Evolutionary conservation across 2,888 invertebrate species (phyloP).

Genomic region (Heteromurus nitidus): DNA sequence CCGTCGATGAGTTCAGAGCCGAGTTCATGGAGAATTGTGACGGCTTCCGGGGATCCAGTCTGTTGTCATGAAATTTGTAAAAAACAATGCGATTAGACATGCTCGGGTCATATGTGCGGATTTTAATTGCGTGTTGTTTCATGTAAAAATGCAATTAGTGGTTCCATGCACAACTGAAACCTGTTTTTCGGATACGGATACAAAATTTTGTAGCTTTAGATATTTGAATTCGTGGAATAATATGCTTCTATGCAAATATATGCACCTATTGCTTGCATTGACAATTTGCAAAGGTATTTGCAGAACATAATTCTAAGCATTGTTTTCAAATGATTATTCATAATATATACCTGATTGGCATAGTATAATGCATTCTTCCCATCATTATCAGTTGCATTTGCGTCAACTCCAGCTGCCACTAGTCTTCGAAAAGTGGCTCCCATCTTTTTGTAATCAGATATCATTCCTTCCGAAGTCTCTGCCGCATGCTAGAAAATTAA

Average conservation of each 20-base stretch:
- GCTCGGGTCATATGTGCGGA: not conserved
- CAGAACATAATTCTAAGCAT: not conserved
- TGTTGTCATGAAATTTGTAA: slow-evolving; percentile 36
- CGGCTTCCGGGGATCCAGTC: slow-evolving; percentile 73
- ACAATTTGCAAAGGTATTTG: too few species aligned
- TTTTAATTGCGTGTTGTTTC: not conserved
- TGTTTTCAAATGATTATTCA: not conserved
- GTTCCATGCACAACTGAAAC: too few species aligned
- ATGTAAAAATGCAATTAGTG: not conserved
- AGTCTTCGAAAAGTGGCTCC: slow-evolving; percentile 72
- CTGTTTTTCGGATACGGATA: too few species aligned
- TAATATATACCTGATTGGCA: slow-evolving; percentile 72
- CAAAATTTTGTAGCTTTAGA: too few species aligned
- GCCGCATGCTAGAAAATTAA: slow-evolving; percentile 72
- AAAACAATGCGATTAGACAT: not conserved
- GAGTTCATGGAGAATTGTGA: slow-evolving; percentile 71
- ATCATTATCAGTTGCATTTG: slow-evolving; percentile 73
- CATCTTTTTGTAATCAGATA: slow-evolving; percentile 73
- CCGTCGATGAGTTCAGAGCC: slow-evolving; percentile 73
- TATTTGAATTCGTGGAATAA: too few species aligned
- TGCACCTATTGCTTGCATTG: too few species aligned
- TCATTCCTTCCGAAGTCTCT: slow-evolving; percentile 73
- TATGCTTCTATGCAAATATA: too few species aligned
- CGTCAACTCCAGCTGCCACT: slow-evolving; percentile 71
- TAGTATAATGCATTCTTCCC: slow-evolving; percentile 73